Percentiles rank a stretch among this genome's conserved stretches.
phyloP scores from a whole-genome alignment of 2,797 vertebrate genomes.

The Gorsachius magnificus region DNA sequence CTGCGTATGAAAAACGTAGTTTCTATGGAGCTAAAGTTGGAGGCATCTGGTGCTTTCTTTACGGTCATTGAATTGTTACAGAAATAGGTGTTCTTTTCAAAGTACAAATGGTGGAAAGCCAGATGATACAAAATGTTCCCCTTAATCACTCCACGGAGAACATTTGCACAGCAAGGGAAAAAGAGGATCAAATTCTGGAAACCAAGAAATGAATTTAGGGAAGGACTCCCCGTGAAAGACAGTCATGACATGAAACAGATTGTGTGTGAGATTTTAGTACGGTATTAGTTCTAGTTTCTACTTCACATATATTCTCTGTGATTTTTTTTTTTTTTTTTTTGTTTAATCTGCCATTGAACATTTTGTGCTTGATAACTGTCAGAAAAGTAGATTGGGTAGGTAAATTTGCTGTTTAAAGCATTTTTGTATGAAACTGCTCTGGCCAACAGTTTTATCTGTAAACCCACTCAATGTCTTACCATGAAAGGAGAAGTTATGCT shows the following conservation, averaged over 20 bases:
- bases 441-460: constrained; percentile 8
- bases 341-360: not conserved
- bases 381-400: not conserved
- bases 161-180: not conserved
- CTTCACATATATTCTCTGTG: not conserved
- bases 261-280: not conserved
- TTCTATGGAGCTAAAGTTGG: not conserved
- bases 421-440: constrained; percentile 13
- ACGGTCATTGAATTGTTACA: not conserved
- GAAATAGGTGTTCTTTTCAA: constrained; percentile 27
- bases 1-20: not conserved
- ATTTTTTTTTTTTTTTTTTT: not conserved
- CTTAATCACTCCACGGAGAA: not conserved
- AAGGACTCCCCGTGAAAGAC: not conserved
- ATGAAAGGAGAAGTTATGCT: constrained; percentile 62
- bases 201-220: not conserved
- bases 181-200: not conserved
- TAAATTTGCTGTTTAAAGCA: not conserved
- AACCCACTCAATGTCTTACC: constrained; percentile 45
- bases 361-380: not conserved
- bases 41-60: not conserved
- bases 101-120: not conserved
- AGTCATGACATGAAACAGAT: not conserved
- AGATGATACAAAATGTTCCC: not conserved
- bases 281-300: not conserved